Percentiles rank a stretch among this genome's conserved stretches.
Conservation (phyloP, 2,113 vertebrate genomes). For the Ciconia stormi region DNA sequence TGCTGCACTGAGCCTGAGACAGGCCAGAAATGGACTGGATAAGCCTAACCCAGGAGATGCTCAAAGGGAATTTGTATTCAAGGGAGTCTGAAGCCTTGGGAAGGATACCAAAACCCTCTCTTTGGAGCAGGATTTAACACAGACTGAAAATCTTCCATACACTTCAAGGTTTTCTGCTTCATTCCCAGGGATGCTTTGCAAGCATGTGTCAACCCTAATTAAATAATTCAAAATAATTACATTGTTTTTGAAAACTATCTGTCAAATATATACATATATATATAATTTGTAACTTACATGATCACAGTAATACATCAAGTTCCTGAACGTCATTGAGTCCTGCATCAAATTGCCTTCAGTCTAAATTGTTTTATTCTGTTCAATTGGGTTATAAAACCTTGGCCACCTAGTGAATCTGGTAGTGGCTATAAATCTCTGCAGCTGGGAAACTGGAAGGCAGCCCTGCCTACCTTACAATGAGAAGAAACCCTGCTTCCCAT, state of each 20-base stretch:
- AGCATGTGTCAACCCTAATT: constrained; percentile 27
- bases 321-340: constrained; percentile 25
- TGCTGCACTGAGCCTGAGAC: neutral
- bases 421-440: constrained; percentile 63
- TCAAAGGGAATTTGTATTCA: constrained; percentile 41
- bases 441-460: constrained; percentile 64
- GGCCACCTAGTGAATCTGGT: constrained; percentile 63
- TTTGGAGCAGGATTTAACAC: constrained; percentile 1
- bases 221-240: constrained; percentile 44
- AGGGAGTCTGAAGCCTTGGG: neutral
- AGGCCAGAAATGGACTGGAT: neutral
- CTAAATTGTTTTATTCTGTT: constrained; percentile 51
- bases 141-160: constrained; percentile 18
- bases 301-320: constrained; percentile 21
- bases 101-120: constrained; percentile 8
- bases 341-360: constrained; percentile 43
- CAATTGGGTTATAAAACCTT: constrained; percentile 60
- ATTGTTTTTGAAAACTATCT: constrained; percentile 8
- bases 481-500: constrained; percentile 52
- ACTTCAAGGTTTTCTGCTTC: neutral
- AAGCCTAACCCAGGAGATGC: neutral
- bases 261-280: neutral
- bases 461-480: constrained; percentile 64
- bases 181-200: constrained; percentile 44
- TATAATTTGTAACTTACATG: neutral